Evolutionary conservation across 2,113 vertebrate species (phyloP), one percentile per base, ranked within the genome.

Genomic region (Maccullochella peelii): DNA sequence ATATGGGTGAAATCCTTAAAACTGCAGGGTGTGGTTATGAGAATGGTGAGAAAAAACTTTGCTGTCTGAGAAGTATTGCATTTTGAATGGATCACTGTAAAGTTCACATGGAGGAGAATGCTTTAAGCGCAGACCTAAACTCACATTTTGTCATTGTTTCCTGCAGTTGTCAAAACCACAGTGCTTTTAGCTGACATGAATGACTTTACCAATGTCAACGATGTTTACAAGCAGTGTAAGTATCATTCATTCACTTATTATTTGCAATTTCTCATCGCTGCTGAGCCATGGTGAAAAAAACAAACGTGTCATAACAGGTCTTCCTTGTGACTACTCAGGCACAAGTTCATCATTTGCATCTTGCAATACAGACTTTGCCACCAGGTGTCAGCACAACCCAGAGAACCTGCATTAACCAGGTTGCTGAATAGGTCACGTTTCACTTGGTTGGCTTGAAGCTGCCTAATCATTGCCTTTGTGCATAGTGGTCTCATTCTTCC

Each of bases 141-240:
- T 36, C 69, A 30, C 10, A 27, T 70, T 49, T 55, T 77, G 4
- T 82, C 42, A 2, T 67, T 61, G 18, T 82, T 82, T 94, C 77
- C 93, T 95, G 52, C 91, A 99, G 98, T 99, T 93, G 97, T 99
- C 44, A 99, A 99, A 95, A 95, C 98, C 72, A 99, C 97, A 0
- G 96, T 99, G 82, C 92, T 99, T 55, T 91, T 99, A 89, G 96
- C 97, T 20, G 96, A 99, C 89, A 99, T 99, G 77, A 97, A 97
- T 66, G 98, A 99, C 94, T 99, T 98, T 89, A 94, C 76, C 88
- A 92, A 87, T 7, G 95, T 99, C 78, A 99, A 99, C 72, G 96
- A 98, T 4, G 79, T 97, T 86, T 99, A 99, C 93, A 97, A 95
- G 88, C 96, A 98, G 55, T 98, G 98, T 99, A 92, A 99, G 98